Conservation (phyloP, 2,797 vertebrate species). For the Rhabdomys pumilio region DNA sequence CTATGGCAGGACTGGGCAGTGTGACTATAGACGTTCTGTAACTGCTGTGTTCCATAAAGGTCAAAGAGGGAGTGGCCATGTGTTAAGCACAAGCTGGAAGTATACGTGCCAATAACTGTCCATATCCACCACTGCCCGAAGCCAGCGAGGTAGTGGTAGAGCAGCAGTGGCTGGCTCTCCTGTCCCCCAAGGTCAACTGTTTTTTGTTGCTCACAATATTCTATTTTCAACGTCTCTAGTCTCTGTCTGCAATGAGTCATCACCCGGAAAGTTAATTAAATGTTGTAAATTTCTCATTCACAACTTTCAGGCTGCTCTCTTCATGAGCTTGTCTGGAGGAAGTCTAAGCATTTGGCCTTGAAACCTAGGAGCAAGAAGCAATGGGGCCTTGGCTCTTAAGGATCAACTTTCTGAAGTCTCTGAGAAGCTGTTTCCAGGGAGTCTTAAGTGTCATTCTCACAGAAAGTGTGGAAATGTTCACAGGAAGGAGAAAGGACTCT, state of each 20-base stretch:
- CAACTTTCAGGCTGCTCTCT: background rate
- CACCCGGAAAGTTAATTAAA: background rate
- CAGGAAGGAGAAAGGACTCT: background rate
- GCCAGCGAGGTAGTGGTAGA: background rate
- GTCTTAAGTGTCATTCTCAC: background rate
- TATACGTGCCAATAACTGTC: too few relatives aligned
- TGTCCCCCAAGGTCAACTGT: background rate
- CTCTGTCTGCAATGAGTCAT: background rate
- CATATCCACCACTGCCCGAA: background rate
- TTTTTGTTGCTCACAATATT: rapidly evolving
- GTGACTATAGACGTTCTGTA: background rate
- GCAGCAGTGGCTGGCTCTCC: too few relatives aligned
- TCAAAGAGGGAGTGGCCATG: background rate
- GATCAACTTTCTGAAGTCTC: background rate
- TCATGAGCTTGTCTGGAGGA: background rate
- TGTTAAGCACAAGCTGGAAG: background rate
- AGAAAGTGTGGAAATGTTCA: background rate
- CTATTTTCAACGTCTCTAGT: background rate
- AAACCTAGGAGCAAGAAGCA: background rate
- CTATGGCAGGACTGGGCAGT: background rate
- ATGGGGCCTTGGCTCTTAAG: background rate
- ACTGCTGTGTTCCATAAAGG: background rate
- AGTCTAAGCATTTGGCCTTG: conserved; percentile 28
- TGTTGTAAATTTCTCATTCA: conserved; percentile 7
- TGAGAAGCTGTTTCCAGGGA: background rate